phyloP scores from a whole-genome alignment of 2,797 vertebrate genomes.

The Amniataba percoides region DNA sequence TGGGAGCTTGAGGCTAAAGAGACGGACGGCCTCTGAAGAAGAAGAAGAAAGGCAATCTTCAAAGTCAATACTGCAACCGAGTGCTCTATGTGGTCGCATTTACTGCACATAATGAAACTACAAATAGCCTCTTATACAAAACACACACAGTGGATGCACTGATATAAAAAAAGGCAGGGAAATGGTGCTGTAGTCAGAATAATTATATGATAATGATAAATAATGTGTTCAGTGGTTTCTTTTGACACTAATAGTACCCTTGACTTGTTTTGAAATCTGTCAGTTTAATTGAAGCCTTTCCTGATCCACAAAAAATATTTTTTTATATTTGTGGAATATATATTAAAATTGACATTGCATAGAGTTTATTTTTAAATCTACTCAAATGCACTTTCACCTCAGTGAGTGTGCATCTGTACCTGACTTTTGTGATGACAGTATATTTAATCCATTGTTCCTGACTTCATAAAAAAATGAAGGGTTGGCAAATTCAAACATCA shows the following conservation, averaged over 20 bases:
- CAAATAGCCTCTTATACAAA: conserved; percentile 67
- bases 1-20: conserved; percentile 73
- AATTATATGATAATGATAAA: conserved; percentile 68
- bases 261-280: conserved; percentile 76
- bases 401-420: conserved; percentile 57
- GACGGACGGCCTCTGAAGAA: conserved; percentile 71
- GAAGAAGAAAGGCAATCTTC: conserved; percentile 77
- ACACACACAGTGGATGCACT: conserved; percentile 43
- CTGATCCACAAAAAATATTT: conserved; percentile 47
- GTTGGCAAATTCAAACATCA: conserved; percentile 84
- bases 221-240: conserved; percentile 53
- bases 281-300: conserved; percentile 68
- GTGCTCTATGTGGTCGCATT: conserved; percentile 73
- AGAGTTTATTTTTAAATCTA: conserved; percentile 84
- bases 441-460: conserved; percentile 80
- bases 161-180: conserved; percentile 31
- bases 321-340: conserved; percentile 62
- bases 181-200: conserved; percentile 56
- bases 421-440: conserved; percentile 80
- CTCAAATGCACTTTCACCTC: conserved; percentile 79
- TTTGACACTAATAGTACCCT: conserved; percentile 61
- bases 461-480: conserved; percentile 74
- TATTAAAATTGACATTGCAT: conserved; percentile 75
- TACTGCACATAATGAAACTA: conserved; percentile 74
- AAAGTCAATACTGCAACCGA: conserved; percentile 79